Conservation (phyloP, 2,797 vertebrate species). For the Oophaga sylvatica region DNA sequence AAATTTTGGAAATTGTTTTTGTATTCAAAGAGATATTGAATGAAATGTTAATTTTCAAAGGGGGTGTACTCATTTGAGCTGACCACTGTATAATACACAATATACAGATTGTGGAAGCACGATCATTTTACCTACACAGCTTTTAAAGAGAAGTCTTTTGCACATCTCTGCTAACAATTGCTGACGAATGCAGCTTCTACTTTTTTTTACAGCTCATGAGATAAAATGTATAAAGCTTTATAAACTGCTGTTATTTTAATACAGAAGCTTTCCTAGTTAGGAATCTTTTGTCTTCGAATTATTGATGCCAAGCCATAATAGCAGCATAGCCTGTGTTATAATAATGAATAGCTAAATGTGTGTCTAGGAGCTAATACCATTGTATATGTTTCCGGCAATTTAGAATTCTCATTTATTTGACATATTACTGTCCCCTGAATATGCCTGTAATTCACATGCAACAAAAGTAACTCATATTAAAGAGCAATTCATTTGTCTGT, state of each 20-base stretch:
- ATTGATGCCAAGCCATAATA: constrained; percentile 32
- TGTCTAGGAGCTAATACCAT: constrained; percentile 37
- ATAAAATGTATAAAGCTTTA: background rate
- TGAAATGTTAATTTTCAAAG: no score
- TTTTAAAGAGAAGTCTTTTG: background rate
- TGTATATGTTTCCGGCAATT: constrained; percentile 11
- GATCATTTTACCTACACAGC: background rate
- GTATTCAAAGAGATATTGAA: no score
- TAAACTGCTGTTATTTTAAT: constrained; percentile 16
- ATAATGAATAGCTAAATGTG: constrained; percentile 22
- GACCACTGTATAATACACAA: no score
- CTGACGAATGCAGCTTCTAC: constrained; percentile 17
- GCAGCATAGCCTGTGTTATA: background rate
- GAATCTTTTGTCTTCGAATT: constrained; percentile 35
- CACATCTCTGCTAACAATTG: background rate
- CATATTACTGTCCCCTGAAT: background rate
- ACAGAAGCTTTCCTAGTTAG: constrained; percentile 23
- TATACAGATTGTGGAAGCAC: background rate
- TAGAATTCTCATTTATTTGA: background rate
- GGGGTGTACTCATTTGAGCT: no score
- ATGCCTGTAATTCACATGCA: constrained; percentile 10
- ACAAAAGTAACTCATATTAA: constrained; percentile 15
- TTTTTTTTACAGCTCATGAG: background rate
- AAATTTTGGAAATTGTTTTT: no score
- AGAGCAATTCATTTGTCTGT: constrained; percentile 12